A percentile compares a stretch with the other conserved stretches of the same genome.
These are phyloP conservation scores for Forbesichthys agassizii DNA, from an alignment of 2,113 vertebrate genomes.

Conservation along the genomic window DNA sequence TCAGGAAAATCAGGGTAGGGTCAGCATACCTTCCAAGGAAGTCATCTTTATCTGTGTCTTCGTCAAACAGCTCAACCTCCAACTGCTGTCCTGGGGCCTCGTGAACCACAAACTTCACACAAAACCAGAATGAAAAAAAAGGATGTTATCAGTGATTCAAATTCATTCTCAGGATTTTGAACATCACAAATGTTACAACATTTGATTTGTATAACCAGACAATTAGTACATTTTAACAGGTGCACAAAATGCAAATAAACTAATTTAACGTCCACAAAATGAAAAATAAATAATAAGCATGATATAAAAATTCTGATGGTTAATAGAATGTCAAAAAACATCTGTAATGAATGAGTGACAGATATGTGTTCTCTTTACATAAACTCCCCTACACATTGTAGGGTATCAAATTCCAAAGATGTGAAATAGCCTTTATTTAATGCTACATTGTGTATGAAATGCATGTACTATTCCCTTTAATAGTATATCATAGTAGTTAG, in stretches of 20 bases:
- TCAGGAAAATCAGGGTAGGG: neutral
- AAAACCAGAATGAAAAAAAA: neutral
- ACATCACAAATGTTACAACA: neutral
- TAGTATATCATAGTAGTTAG: neutral
- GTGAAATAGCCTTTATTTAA: neutral
- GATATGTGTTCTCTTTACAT: too few species aligned
- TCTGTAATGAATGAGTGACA: too few species aligned
- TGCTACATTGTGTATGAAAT: neutral
- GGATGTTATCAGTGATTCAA: neutral
- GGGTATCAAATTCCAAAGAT: too few species aligned
- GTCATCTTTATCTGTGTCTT: slow-evolving; percentile 94
- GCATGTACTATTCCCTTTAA: neutral
- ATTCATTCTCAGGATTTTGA: neutral
- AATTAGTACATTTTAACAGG: neutral
- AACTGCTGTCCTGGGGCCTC: slow-evolving; percentile 94
- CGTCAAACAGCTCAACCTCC: slow-evolving; percentile 90
- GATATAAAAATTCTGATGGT: too few species aligned
- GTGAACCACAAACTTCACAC: slow-evolving; percentile 87
- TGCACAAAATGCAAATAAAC: too few species aligned
- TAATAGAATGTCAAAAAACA: too few species aligned
- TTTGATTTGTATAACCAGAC: neutral
- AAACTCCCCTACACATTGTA: too few species aligned
- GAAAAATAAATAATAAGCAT: too few species aligned
- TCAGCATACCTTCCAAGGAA: slow-evolving; percentile 86
- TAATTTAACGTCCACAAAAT: too few species aligned